These are phyloP conservation scores for Ciconia stormi DNA, from an alignment of 2,113 vertebrate genomes.

Conservation along the genomic window DNA sequence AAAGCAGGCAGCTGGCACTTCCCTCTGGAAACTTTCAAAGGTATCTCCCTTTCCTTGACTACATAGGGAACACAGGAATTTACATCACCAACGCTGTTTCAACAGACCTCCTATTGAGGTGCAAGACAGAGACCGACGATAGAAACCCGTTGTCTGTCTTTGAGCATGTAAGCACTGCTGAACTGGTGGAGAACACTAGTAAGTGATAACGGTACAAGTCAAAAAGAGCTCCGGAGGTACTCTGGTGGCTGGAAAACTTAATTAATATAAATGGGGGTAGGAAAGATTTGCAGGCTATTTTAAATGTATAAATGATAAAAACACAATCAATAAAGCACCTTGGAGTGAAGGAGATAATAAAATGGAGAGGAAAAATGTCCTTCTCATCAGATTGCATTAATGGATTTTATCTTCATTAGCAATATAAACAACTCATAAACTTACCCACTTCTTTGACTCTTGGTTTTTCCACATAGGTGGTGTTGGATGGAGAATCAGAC, in stretches of 20 bases:
- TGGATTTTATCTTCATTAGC: background rate
- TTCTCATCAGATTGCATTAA: background rate
- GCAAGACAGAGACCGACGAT: background rate
- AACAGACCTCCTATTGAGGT: background rate
- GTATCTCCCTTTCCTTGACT: background rate
- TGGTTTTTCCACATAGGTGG: conserved; percentile 86
- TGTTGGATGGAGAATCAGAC: conserved; percentile 92
- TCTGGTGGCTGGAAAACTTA: conserved; percentile 5
- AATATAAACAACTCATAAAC: conserved; percentile 15
- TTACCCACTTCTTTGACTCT: conserved; percentile 80
- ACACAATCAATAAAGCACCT: background rate
- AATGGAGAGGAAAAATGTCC: background rate
- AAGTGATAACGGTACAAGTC: background rate
- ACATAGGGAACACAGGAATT: background rate
- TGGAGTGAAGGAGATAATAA: background rate
- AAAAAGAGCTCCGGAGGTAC: background rate
- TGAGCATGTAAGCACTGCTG: background rate
- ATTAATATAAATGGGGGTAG: background rate
- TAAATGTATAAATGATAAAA: background rate
- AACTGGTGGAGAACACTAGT: background rate
- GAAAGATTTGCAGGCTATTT: background rate
- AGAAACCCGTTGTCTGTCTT: background rate
- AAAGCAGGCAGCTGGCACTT: conserved; percentile 13
- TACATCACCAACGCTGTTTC: background rate
- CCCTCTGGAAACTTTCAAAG: conserved; percentile 26